Evolutionary conservation across 1,140 invertebrate genomes (phyloP), one percentile per base, ranked within the genome.

Genomic region (Zaprionus gabonicus): DNA sequence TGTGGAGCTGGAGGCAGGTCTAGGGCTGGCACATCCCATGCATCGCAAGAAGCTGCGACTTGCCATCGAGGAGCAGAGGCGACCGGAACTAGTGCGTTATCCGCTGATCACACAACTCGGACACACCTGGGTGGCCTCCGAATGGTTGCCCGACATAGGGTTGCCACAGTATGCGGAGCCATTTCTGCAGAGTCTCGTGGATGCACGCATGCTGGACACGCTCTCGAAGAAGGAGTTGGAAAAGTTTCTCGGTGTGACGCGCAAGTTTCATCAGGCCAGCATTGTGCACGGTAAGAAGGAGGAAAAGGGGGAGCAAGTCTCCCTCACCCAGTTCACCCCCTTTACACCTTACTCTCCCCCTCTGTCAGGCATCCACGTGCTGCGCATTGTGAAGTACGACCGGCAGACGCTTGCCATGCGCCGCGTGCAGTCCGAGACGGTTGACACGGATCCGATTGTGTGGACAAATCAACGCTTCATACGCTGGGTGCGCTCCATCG

Each of bases 401-500:
- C 95, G 97, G 93, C 92, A 98, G 97, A 96, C 97, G 49, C 94
- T 99, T 64, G 96, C 97, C 23, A 96, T 98, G 70, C 94, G 98
- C 80, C 95, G 98, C 79, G 95, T 97, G 91, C 96, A 98, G 88
- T 97, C 97, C 91, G 97, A 98, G 91, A 96, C 95, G 81, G 95
- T 96, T 46, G 97, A 98, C 91, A 96, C 96, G 20, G 97, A 99
- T 94, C 97, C 97, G 44, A 93, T 99, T 62, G 97, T 99, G 23
- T 99, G 98, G 98, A 98, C 97, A 71, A 98, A 98, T 94, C 96
- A 98, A 84, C 95, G 97, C 87, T 97, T 98, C 90, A 96, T 98
- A 71, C 95, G 97, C 84, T 99, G 98, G 98, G 96, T 97, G 23
- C 95, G 97, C 81, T 97, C 96, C 92, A 98, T 99, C 91, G 98